Evolutionary conservation across 2,888 invertebrate species (phyloP), one percentile per base, ranked within the genome.

Genomic region (Latrodectus hesperus): DNA sequence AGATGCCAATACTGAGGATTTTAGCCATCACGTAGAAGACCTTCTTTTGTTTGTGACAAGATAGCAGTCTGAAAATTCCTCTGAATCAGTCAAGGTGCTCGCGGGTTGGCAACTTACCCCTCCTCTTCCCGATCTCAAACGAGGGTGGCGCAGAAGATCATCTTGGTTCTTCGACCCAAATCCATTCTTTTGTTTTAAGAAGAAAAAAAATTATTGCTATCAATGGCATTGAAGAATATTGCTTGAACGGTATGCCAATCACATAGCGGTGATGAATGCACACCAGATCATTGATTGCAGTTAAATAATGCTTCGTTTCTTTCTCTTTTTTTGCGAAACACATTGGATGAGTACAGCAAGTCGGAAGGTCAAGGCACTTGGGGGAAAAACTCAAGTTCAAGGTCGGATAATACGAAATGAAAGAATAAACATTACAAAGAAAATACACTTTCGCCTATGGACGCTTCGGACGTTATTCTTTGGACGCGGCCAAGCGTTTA

Each of bases 391-490:
- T 60, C 16, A 60, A 60, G 60, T 60, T 60, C 60, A 60, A 60
- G 60, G 60, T 60, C 60, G 60, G 60, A 38, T 38, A 38, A 38
- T 38, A 38, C 38, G 38, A 38, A 38, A 38, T 38, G 38, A 38
- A 38, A 38, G 38, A 38, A 38, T 38, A 38, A 38, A 38, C 38
- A 38, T 38, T 1, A 38, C 51, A 71, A 71, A 51, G 51, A 9
- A 10, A 51, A 38, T 12, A 9, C 71, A 71, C 71, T 71, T 71
- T 71, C 71, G n/a, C n/a, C 71, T 51, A n/a, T 26, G 51, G 71
- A 71, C 14, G 51, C 51, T 71, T 60, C n/a, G 60, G n/a, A 60
- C 60, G 60, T 60, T 38, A 71, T 71, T 71, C 71, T 71, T 71
- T 16, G 51, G 51, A 51, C 38, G 71, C 71, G 49, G 49, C 71